Conservation (phyloP, 1,140 invertebrate species). For the Triops longicaudatus region DNA sequence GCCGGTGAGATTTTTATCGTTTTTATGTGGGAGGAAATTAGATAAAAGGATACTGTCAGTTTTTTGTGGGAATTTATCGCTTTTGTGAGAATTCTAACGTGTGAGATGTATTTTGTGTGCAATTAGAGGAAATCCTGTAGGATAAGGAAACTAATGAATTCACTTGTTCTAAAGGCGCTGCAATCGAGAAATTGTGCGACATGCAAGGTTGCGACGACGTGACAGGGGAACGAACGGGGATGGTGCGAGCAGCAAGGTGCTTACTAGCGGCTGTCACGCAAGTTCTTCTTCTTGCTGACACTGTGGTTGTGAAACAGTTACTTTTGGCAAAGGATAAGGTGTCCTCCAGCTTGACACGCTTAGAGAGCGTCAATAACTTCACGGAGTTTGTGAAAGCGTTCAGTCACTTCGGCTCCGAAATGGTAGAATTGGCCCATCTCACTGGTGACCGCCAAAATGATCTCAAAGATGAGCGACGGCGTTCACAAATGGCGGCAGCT, state of each 20-base stretch:
- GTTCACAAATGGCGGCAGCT: slow-evolving; percentile 91
- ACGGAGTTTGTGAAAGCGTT: slow-evolving; percentile 98
- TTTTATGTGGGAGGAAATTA: too few species aligned
- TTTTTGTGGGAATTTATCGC: too few species aligned
- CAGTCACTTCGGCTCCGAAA: slow-evolving; percentile 94
- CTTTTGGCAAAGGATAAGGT: slow-evolving; percentile 92
- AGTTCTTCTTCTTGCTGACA: slow-evolving; percentile 95
- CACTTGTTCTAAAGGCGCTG: slow-evolving; percentile 53
- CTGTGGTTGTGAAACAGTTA: slow-evolving; percentile 94
- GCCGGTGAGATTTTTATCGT: slow-evolving; percentile 72
- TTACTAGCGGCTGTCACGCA: slow-evolving; percentile 90
- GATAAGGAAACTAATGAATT: slow-evolving; percentile 30
- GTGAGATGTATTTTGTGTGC: neutral
- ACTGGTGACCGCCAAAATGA: slow-evolving; percentile 75
- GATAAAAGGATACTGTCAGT: neutral
- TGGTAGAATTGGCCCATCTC: slow-evolving; percentile 94
- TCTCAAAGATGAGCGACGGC: slow-evolving; percentile 85
- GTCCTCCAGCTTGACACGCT: slow-evolving; percentile 66
- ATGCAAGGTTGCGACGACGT: slow-evolving; percentile 24
- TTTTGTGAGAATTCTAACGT: slow-evolving; percentile 18
- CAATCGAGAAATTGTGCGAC: slow-evolving; percentile 77
- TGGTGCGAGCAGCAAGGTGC: slow-evolving; percentile 85
- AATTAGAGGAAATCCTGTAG: neutral
- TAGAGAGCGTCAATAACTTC: slow-evolving; percentile 93
- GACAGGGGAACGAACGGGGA: slow-evolving; percentile 41